phyloP scores from a whole-genome alignment of 2,888 invertebrate species.

The Molanna angustata region DNA sequence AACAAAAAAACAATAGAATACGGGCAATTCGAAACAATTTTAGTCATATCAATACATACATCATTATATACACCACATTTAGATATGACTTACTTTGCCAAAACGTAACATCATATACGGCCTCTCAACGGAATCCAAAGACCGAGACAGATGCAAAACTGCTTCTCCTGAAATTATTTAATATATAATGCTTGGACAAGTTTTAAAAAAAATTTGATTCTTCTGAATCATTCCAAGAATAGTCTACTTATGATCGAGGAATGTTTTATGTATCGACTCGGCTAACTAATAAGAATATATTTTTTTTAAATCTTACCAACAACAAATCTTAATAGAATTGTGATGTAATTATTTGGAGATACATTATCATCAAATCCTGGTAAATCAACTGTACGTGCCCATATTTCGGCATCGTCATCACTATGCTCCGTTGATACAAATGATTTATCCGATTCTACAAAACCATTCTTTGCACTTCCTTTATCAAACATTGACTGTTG shows the following conservation, averaged over 20 bases:
- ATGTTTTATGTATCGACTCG: no score
- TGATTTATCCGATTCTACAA: slow-evolving; percentile 45
- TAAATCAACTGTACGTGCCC: slow-evolving; percentile 72
- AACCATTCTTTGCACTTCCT: slow-evolving; percentile 43
- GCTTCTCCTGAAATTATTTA: slow-evolving; percentile 57
- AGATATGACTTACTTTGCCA: slow-evolving; percentile 52
- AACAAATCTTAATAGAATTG: slow-evolving; percentile 65
- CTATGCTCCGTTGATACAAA: slow-evolving; percentile 64
- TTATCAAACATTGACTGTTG: slow-evolving; percentile 44
- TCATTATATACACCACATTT: no score
- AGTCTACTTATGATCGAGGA: no score
- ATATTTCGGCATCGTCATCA: slow-evolving; percentile 70
- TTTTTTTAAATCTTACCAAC: slow-evolving; percentile 58
- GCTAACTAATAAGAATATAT: no score
- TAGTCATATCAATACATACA: no score
- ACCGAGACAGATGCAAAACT: slow-evolving; percentile 63
- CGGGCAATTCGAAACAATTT: no score
- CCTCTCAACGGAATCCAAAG: slow-evolving; percentile 62
- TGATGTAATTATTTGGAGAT: slow-evolving; percentile 73
- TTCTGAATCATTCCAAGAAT: no score
- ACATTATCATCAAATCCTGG: slow-evolving; percentile 83
- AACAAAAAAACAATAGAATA: no score
- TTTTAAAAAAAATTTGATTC: no score
- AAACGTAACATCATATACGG: slow-evolving; percentile 73
- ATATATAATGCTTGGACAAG: no score